Base-by-base conservation (phyloP, 2,797 vertebrate species). In the Myotis vivesi region DNA sequence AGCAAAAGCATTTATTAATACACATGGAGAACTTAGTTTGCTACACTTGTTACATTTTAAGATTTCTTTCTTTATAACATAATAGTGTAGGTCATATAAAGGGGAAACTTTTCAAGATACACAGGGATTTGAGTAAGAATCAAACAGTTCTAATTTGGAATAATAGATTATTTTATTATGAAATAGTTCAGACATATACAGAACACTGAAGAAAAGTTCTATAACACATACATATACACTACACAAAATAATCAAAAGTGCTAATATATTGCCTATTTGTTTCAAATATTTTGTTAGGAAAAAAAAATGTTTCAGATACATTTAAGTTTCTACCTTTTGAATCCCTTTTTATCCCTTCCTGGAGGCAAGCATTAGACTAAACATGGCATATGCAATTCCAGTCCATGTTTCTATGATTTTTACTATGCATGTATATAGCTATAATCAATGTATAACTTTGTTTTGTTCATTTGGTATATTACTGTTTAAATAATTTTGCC, bases 281-380 rank as follows among this genome's bases (percentile, higher is more conserved):
- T 79, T 92, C 57, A 71, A 71, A 80, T 82, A 77, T 13, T 73
- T 93, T 89, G 46, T 91, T 90, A 82, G 51, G 8, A 94, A 91
- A 73, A 44, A 44, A 89, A 89, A 68, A 64, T 72, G 49, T 72
- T 93, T 90, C 20, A 89, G 12, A 66, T 59, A 38, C 8, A 77
- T 87, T 92, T 66, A 85, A 10, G 38, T 68, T 75, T 86, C 20
- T 88, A 83, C 12, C 7, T 51, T 93, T 92, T 71, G 28, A 84
- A 55, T 64, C 2, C 13, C 1, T 49, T 69, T 89, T 76, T 33
- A 76, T 36, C 41, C 10, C 17, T 94, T 95, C 22, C 33, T 76
- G 3, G 49, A 46, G 62, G 71, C 30, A 80, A 30, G 13, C 7
- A 15, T 89, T 75, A 94, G 25, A 46, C 51, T 84, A 33, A 72